Conservation (phyloP, 2,113 vertebrate species). For the Thomomys bottae region DNA sequence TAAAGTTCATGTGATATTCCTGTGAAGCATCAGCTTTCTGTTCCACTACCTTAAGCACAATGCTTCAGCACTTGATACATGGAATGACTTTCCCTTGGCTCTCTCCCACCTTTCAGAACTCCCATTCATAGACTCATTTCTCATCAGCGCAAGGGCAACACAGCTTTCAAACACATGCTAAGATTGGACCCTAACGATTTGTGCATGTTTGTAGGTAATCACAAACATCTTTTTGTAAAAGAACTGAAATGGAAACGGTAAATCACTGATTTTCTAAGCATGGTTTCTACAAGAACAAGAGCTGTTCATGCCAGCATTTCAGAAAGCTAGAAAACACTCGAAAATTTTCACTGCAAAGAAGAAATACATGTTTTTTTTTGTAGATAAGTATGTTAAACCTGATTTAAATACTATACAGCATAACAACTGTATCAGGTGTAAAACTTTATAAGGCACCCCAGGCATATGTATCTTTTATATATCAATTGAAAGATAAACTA, state of each 20-base stretch:
- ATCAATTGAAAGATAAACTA: not conserved
- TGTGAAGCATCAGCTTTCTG: not conserved
- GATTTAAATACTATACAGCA: not conserved
- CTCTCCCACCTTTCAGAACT: not conserved
- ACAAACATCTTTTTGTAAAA: constrained; percentile 5
- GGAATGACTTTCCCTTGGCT: not conserved
- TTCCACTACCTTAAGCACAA: not conserved
- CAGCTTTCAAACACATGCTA: not conserved
- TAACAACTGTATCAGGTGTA: not conserved
- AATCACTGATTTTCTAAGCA: too few relatives aligned
- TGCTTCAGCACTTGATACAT: not conserved
- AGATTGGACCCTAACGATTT: not conserved
- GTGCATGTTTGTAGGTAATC: not conserved
- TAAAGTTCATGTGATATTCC: not conserved
- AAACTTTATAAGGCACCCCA: not conserved
- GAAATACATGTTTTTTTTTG: not conserved
- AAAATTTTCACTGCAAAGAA: too few relatives aligned
- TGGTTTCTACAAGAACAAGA: too few relatives aligned
- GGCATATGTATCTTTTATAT: not conserved
- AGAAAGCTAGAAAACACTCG: not conserved
- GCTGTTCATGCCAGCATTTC: not conserved
- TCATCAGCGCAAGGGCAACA: not conserved
- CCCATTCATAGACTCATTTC: not conserved
- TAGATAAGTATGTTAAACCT: not conserved
- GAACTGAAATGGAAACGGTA: not conserved